Evolutionary conservation across 2,113 vertebrate species (phyloP), one percentile per base, ranked within the genome.

Genomic region (Rhombomys opimus): DNA sequence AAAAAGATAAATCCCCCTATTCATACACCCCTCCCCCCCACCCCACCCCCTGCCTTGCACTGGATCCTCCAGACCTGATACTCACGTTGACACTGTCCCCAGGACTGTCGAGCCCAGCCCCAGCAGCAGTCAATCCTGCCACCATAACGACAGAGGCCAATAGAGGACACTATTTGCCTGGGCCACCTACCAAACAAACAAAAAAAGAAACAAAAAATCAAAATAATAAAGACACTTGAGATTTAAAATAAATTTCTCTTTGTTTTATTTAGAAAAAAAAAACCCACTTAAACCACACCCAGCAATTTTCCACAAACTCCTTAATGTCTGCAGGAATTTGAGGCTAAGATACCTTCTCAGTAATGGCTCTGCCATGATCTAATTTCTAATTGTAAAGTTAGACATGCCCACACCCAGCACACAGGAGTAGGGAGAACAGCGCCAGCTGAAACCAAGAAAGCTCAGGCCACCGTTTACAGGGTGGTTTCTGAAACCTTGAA

Each of bases 31-130:
- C 2, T 11, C 10, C 27, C 65, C 27, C 2, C 32, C 5, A 46
- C 5, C 32, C 11, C 2, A 4, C 10, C 27, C 65, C 27, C 2
- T n/a, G 73, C 32, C 88, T 94, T 94, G 96, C 77, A 92, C 98
- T 73, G 94, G 91, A 98, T 98, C 97, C 98, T 97, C 97, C 97
- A 87, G 97, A 98, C 96, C 95, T 65, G 94, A 96, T 98, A 99
- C 99, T 99, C 99, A 99, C 99, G 99, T 97, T 99, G 99, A 98
- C 99, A 99, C 15, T 99, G 99, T 96, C 99, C 99, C 99, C 99
- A 99, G 93, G 99, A 98, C 90, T 98, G 98, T 0, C 99, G 99
- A 1, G 99, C 99, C 99, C 99, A 99, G 95, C 99, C 99, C 99
- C 99, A 99, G 99, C 99, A 99, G 99, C 99, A 99, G 98, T 99